A percentile compares a stretch with the other conserved stretches of the same genome.
These are phyloP conservation scores for Drosophila cognata DNA, from an alignment of 2,888 invertebrate species.

Conservation along the genomic window DNA sequence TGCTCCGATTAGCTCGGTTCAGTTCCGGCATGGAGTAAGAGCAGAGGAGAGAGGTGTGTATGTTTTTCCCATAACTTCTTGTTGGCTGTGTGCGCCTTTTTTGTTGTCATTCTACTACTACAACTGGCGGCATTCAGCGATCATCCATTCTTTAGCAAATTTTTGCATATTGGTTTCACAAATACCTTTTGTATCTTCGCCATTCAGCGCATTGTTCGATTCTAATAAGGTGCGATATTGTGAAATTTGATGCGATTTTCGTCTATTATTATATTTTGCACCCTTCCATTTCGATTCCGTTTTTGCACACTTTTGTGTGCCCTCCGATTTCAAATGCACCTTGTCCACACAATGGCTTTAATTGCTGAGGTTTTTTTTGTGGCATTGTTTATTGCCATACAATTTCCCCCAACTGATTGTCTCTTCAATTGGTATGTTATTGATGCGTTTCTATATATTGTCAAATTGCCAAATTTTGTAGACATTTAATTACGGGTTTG, in stretches of 20 bases:
- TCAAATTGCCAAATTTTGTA: conserved; percentile 49
- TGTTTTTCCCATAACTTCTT: conserved; percentile 82
- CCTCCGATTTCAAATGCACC: conserved; percentile 25
- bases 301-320: conserved; percentile 39
- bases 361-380: conserved; percentile 64
- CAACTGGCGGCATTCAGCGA: conserved; percentile 21
- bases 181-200: conserved; percentile 34
- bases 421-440: conserved; percentile 72
- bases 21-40: conserved; percentile 17
- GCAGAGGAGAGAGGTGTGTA: conserved; percentile 67
- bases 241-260: conserved; percentile 81
- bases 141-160: conserved; percentile 32
- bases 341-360: conserved; percentile 35
- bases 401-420: conserved; percentile 49
- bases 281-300: conserved; percentile 35
- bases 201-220: conserved; percentile 62
- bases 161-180: conserved; percentile 59
- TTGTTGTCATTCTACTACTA: conserved; percentile 41
- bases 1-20: conserved; percentile 70
- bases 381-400: conserved; percentile 49
- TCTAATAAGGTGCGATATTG: conserved; percentile 80
- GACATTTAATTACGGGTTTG: conserved; percentile 49
- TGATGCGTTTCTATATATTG: conserved; percentile 62
- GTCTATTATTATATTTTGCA: conserved; percentile 62
- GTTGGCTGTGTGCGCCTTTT: conserved; percentile 66